Percentiles rank a stretch among this genome's conserved stretches.
These are phyloP conservation scores for Sarcophaga rosellei DNA, from an alignment of 2,888 invertebrate genomes.

Conservation along the genomic window DNA sequence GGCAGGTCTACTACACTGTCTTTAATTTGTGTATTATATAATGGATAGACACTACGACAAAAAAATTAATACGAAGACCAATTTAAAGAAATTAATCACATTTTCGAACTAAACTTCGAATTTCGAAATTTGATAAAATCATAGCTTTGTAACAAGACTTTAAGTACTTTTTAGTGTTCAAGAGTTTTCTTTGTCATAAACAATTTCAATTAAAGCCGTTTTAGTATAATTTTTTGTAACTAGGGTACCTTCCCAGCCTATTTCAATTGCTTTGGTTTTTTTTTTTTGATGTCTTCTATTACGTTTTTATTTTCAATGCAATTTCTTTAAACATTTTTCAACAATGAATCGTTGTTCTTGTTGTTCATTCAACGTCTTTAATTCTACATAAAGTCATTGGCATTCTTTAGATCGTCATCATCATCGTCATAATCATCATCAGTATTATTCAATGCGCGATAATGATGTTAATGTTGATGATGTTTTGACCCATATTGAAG, in stretches of 20 bases:
- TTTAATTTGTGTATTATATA: no score
- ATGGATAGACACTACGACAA: no score
- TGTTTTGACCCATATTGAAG: conserved; percentile 70
- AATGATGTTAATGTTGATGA: conserved; percentile 57
- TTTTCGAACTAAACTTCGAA: no score
- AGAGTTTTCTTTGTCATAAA: no score
- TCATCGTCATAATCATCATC: conserved; percentile 19
- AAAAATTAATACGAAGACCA: no score
- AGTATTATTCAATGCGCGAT: conserved; percentile 44
- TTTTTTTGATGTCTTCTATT: neutral
- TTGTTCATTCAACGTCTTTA: conserved; percentile 14
- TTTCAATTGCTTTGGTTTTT: neutral
- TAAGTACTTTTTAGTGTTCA: no score
- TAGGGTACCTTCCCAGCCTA: neutral
- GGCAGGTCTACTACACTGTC: no score
- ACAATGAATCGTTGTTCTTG: conserved; percentile 34
- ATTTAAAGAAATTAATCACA: no score
- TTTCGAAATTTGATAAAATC: no score
- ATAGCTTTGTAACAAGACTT: no score
- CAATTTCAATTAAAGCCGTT: no score
- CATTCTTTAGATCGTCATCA: neutral
- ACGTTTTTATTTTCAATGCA: neutral
- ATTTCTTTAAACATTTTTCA: conserved; percentile 12
- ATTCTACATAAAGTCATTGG: neutral
- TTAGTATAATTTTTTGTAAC: no score